Conservation (phyloP, 2,797 vertebrate species). For the Aythya fuligula region DNA sequence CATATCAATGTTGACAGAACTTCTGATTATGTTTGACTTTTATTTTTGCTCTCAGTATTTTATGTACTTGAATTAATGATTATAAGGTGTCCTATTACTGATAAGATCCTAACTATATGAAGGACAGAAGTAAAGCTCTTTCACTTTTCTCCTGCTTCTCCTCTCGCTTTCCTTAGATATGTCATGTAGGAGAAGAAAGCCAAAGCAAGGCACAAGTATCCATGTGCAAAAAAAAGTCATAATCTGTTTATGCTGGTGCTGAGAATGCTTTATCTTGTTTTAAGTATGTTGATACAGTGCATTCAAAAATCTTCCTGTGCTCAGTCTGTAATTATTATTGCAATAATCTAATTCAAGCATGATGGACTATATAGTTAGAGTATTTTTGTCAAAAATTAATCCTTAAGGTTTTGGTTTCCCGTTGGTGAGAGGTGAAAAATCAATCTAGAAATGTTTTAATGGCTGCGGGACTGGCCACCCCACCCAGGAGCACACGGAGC, state of each 20-base stretch:
- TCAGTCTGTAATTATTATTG: background rate
- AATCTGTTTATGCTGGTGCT: background rate
- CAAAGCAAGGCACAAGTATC: background rate
- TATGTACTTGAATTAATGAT: constrained; percentile 3
- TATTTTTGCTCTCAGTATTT: constrained; percentile 14
- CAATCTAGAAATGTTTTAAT: background rate
- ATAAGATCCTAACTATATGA: background rate
- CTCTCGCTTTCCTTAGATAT: background rate
- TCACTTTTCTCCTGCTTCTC: background rate
- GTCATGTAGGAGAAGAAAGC: background rate
- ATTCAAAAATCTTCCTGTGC: background rate
- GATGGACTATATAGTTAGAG: background rate
- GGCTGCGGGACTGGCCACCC: background rate
- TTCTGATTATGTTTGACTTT: constrained; percentile 32
- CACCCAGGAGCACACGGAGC: background rate
- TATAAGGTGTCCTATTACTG: background rate
- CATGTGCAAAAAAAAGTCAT: background rate
- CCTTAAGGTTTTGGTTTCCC: background rate
- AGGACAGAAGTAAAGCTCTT: background rate
- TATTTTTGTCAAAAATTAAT: background rate
- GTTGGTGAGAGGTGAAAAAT: background rate
- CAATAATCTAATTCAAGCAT: background rate
- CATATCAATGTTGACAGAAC: background rate
- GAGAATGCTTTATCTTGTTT: background rate
- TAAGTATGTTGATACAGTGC: background rate